These are phyloP conservation scores for Cossypha niveicapilla DNA, from an alignment of 2,797 vertebrate species.

Conservation along the genomic window DNA sequence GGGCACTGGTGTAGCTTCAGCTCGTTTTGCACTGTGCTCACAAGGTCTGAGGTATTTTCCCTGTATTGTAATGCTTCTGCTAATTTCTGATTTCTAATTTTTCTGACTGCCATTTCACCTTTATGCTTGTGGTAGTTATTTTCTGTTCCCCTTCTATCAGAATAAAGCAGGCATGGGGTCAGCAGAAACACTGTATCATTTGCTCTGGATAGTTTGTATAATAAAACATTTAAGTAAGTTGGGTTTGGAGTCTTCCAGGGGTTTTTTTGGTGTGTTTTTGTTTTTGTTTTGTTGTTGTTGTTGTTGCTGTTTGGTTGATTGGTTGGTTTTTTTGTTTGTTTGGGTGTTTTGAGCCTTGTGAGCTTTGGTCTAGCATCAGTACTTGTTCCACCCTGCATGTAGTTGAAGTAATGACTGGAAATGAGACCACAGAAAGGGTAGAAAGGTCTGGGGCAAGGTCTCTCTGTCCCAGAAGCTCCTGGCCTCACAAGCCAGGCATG, in stretches of 20 bases:
- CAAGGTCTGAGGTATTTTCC: background rate
- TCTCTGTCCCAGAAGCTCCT: background rate
- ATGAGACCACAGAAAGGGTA: background rate
- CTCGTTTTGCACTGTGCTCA: background rate
- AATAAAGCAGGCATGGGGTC: background rate
- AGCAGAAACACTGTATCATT: background rate
- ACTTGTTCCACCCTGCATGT: background rate
- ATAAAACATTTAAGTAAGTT: background rate
- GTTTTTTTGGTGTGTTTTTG: background rate
- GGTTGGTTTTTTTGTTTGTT: background rate
- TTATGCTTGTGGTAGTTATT: background rate
- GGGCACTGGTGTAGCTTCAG: background rate
- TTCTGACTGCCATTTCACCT: background rate
- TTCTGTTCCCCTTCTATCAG: background rate
- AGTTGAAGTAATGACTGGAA: background rate
- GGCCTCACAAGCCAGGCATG: background rate
- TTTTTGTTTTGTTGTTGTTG: background rate
- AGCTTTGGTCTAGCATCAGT: background rate
- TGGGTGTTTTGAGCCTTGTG: background rate
- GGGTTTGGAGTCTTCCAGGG: background rate
- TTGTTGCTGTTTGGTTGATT: too few relatives aligned
- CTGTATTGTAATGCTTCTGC: accelerated
- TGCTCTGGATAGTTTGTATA: background rate
- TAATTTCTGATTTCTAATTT: background rate
- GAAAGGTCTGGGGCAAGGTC: background rate